Evolutionary conservation across 2,113 vertebrate species (phyloP).

Genomic region (Piprites chloris): DNA sequence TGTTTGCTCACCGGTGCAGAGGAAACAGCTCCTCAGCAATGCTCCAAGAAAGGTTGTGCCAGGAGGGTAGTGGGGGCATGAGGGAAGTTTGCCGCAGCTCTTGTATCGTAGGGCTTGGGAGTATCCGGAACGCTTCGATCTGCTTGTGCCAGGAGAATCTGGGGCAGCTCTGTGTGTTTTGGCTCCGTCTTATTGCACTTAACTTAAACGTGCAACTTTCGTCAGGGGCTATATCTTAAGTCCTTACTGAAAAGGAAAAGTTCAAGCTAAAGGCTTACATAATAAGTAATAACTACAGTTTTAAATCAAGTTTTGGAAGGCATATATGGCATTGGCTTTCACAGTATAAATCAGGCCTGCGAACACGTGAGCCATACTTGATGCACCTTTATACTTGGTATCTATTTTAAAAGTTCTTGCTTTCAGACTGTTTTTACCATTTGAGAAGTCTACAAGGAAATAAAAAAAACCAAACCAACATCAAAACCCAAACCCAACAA

Average conservation of each 20-base stretch:
- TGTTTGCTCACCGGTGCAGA: accelerated
- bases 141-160: neutral
- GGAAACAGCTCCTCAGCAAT: too few relatives aligned
- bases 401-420: neutral
- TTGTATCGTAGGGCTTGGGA: neutral
- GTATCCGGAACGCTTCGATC: accelerated
- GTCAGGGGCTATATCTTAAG: neutral
- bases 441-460: neutral
- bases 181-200: too few relatives aligned
- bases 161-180: neutral
- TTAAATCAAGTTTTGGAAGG: neutral
- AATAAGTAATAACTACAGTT: neutral
- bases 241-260: neutral
- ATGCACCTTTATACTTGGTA: neutral
- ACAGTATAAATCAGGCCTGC: neutral
- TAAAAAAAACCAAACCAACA: neutral
- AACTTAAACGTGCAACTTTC: neutral
- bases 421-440: neutral
- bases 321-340: neutral
- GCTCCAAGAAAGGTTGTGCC: neutral
- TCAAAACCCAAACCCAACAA: neutral
- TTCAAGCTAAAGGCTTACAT: neutral
- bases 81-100: neutral
- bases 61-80: too few relatives aligned
- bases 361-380: accelerated